A percentile compares a stretch with the other conserved stretches of the same genome.
These are phyloP conservation scores for Antheraea assamensis DNA, from an alignment of 2,888 invertebrate genomes.

Conservation along the genomic window DNA sequence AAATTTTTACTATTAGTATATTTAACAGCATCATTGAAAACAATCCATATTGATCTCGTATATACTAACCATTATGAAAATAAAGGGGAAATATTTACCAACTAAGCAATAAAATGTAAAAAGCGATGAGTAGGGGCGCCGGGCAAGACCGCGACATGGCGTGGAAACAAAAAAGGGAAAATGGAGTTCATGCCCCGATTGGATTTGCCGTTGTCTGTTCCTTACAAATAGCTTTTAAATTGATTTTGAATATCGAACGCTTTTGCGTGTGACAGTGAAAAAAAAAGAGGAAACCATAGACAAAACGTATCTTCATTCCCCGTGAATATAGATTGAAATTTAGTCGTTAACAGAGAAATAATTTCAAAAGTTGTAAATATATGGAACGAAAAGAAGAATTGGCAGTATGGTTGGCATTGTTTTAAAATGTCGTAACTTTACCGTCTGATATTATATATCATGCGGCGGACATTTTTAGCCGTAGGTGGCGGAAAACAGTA, in stretches of 20 bases:
- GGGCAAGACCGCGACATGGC: constrained; percentile 77
- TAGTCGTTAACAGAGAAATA: background rate
- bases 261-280: constrained; percentile 50
- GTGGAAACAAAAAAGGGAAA: constrained; percentile 70
- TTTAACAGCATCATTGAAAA: no score
- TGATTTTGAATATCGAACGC: constrained; percentile 73
- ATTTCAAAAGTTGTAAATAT: constrained; percentile 46
- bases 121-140: constrained; percentile 79
- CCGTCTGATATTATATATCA: constrained; percentile 80
- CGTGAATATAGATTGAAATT: constrained; percentile 7
- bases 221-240: constrained; percentile 79
- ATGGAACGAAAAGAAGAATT: constrained; percentile 64
- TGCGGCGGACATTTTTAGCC: constrained; percentile 80
- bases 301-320: background rate
- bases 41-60: background rate
- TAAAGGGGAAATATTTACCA: constrained; percentile 74
- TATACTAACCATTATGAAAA: background rate
- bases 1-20: no score
- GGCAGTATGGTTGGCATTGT: constrained; percentile 65
- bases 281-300: constrained; percentile 44
- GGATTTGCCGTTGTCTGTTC: constrained; percentile 79
- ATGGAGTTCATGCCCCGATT: constrained; percentile 71
- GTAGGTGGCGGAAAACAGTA: constrained; percentile 81
- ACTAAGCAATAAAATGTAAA: constrained; percentile 76
- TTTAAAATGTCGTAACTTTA: constrained; percentile 79